Evolutionary conservation across 2,797 vertebrate genomes (phyloP), one percentile per base, ranked within the genome.

Genomic region (Crocodylus rhombifer): DNA sequence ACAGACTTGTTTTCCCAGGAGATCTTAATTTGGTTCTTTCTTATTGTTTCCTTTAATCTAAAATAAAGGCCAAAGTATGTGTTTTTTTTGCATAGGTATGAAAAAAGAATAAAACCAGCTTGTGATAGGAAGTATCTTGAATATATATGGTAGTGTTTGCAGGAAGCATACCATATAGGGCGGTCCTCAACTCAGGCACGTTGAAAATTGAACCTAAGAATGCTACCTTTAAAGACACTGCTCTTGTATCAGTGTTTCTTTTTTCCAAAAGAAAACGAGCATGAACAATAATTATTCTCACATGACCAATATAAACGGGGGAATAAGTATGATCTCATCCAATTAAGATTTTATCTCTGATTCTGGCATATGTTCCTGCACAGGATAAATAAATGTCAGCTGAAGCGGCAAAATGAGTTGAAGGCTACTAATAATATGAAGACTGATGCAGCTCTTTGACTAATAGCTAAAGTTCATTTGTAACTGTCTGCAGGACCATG

Each of bases 391-490:
- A 86, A 90, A 80, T 1, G 2, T 79, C 88, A 82, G 16, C 55
- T 82, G 23, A 82, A 74, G 74, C 16, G 36, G 16, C 18, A 5
- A 71, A 86, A 86, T 58, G 14, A 61, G 30, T 56, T 60, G 33
- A 86, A 58, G 64, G 36, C 33, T 14, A 30, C 75, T 69, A 42
- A 51, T 0, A 0, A 65, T 7, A 23, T 83, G 77, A 81, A 36
- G n/a, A 57, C 23, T 28, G 79, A 73, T 84, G 77, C 30, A 9
- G 75, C 11, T 1, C 65, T 74, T 33, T 65, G 73, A 82, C 92
- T 84, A 86, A 90, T 91, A 79, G 90, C 88, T 88, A 65, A 95
- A 75, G 30, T 28, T 71, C 42, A 3, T 82, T 92, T 20, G 80
- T 87, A 87, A 26, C 56, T 64, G 82, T 1, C n/a, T 57, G 75